phyloP scores from a whole-genome alignment of 2,797 vertebrate species.

The Leptoclinus maculatus region DNA sequence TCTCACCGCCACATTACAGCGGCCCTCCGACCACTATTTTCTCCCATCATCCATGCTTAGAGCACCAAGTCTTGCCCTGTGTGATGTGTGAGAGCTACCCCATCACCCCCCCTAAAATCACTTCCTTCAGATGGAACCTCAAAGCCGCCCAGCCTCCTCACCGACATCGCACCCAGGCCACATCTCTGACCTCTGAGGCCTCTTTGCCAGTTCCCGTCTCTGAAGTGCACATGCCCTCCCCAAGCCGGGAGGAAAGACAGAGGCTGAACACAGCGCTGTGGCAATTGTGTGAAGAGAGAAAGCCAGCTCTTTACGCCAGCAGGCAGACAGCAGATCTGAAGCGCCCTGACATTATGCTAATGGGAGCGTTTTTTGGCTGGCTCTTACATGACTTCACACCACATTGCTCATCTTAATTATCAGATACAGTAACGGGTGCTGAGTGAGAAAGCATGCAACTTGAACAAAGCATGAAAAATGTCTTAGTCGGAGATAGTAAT shows the following conservation, averaged over 20 bases:
- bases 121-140: constrained; percentile 55
- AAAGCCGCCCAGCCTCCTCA: constrained; percentile 46
- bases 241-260: constrained; percentile 28
- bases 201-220: constrained; percentile 31
- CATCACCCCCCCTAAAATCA: constrained; percentile 38
- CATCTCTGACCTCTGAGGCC: constrained; percentile 61
- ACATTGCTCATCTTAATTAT: constrained; percentile 78
- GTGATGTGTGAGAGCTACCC: constrained; percentile 67
- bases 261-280: constrained; percentile 28
- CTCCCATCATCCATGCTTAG: constrained; percentile 74
- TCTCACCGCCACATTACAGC: constrained; percentile 65
- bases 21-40: constrained; percentile 79
- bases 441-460: constrained; percentile 57
- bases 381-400: constrained; percentile 75
- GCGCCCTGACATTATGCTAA: constrained; percentile 74
- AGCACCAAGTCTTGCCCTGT: constrained; percentile 60
- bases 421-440: constrained; percentile 64
- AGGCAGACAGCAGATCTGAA: constrained; percentile 69
- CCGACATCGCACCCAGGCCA: constrained; percentile 45
- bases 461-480: constrained; percentile 66
- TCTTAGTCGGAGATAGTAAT: constrained; percentile 69
- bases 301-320: constrained; percentile 50
- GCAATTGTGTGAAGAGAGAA: constrained; percentile 41
- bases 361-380: constrained; percentile 67
- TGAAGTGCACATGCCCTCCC: constrained; percentile 30